phyloP scores from a whole-genome alignment of 1,140 invertebrate species.

The Cheumatopsyche charites region DNA sequence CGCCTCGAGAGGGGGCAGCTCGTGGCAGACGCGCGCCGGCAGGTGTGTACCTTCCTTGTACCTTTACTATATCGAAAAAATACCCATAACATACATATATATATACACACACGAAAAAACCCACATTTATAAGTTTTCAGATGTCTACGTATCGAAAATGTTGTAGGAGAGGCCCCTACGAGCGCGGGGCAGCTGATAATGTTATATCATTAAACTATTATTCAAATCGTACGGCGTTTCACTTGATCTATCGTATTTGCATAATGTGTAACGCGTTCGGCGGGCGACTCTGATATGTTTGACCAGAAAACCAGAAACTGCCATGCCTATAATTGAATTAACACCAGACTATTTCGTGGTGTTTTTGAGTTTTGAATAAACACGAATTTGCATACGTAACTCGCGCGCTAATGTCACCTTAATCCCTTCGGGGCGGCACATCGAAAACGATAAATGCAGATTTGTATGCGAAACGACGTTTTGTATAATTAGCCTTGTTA shows the following conservation, averaged over 20 bases:
- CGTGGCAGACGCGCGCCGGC: conserved; percentile 48
- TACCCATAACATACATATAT: not conserved
- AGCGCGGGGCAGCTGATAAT: conserved; percentile 38
- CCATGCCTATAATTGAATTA: conserved; percentile 13
- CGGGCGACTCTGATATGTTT: not conserved
- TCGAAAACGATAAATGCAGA: no score
- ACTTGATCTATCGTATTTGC: conserved; percentile 19
- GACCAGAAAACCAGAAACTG: conserved; percentile 11
- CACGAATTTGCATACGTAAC: conserved; percentile 16
- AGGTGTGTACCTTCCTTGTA: conserved; percentile 43
- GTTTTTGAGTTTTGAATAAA: conserved; percentile 1
- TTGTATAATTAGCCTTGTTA: no score
- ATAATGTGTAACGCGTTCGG: conserved; percentile 17
- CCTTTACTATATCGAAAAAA: conserved; percentile 23
- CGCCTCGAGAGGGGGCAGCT: conserved; percentile 36
- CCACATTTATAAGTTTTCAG: not conserved
- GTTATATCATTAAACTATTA: conserved; percentile 43
- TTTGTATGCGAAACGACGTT: no score
- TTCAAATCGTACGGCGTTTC: conserved; percentile 32
- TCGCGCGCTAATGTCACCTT: not conserved
- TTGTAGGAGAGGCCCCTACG: not conserved
- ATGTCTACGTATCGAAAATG: not conserved
- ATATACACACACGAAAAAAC: not conserved
- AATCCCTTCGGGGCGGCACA: no score
- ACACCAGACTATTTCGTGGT: conserved; percentile 8